A percentile compares a stretch with the other conserved stretches of the same genome.
These are phyloP conservation scores for Pocillopora verrucosa DNA, from an alignment of 64 coral and sea anemone genomes.

Conservation along the genomic window DNA sequence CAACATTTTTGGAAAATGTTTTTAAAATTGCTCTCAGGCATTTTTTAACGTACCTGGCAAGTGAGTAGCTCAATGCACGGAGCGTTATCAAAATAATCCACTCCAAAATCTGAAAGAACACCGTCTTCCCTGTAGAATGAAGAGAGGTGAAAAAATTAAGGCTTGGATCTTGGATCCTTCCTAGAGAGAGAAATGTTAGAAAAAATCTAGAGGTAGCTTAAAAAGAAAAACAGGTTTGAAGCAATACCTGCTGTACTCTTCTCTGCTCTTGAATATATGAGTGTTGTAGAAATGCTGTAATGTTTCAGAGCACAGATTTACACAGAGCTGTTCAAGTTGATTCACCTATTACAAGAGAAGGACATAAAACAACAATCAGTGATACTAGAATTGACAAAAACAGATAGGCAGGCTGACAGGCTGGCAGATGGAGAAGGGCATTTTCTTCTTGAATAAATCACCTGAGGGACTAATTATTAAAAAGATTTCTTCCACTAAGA, in stretches of 20 bases:
- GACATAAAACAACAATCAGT: background rate
- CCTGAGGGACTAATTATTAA: too few species aligned
- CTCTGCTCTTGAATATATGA: constrained; percentile 88
- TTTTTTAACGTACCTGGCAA: constrained; percentile 54
- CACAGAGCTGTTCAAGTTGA: constrained; percentile 83
- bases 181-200: background rate
- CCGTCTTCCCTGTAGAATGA: constrained; percentile 68
- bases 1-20: too few species aligned
- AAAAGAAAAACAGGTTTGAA: too few species aligned
- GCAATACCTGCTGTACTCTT: constrained; percentile 72
- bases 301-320: constrained; percentile 95
- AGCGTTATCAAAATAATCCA: constrained; percentile 83
- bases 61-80: constrained; percentile 84
- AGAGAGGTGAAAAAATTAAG: background rate
- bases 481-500: too few species aligned
- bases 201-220: too few species aligned
- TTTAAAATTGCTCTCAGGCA: too few species aligned
- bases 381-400: background rate
- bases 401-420: too few species aligned
- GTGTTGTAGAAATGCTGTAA: constrained; percentile 98
- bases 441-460: too few species aligned
- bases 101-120: constrained; percentile 45
- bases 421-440: too few species aligned
- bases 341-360: constrained; percentile 57
- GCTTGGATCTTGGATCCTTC: background rate